Conservation (phyloP, 2,888 invertebrate species). For the Drosophila kokeensis region DNA sequence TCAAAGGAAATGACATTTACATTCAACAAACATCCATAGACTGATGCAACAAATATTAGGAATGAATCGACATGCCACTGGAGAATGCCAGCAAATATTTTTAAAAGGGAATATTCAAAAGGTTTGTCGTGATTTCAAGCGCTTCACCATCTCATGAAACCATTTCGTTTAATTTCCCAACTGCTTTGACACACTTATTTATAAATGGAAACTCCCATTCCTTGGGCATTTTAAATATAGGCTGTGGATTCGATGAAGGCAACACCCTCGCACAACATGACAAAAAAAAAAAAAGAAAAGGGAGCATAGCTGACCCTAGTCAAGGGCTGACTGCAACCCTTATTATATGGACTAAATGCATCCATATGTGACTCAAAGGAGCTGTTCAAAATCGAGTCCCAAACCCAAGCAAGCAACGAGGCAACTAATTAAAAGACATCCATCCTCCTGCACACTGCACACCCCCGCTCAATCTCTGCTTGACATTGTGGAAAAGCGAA, state of each 20-base stretch:
- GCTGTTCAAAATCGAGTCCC: conserved; percentile 24
- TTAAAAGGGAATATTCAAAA: conserved; percentile 1
- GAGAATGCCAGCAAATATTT: background rate
- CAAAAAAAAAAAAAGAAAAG: background rate
- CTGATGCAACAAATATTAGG: background rate
- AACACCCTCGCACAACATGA: background rate
- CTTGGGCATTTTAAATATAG: conserved; percentile 19
- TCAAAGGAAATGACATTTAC: background rate
- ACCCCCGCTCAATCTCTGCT: background rate
- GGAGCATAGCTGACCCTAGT: conserved; percentile 30
- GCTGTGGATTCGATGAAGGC: conserved; percentile 12
- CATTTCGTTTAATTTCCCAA: conserved; percentile 20
- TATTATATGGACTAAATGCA: conserved; percentile 27
- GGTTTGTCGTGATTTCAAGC: conserved; percentile 2
- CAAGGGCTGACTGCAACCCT: conserved; percentile 36
- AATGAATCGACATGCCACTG: background rate
- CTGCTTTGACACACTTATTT: conserved; percentile 32
- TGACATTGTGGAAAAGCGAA: conserved; percentile 38
- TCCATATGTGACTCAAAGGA: conserved; percentile 31
- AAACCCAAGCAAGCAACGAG: conserved; percentile 17
- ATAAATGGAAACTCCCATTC: conserved; percentile 29
- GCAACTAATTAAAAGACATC: conserved; percentile 60
- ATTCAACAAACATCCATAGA: background rate
- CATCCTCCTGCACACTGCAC: background rate
- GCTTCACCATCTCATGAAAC: background rate